Base-by-base conservation (phyloP, 2,113 vertebrate genomes). In the Reinhardtius hippoglossoides region DNA sequence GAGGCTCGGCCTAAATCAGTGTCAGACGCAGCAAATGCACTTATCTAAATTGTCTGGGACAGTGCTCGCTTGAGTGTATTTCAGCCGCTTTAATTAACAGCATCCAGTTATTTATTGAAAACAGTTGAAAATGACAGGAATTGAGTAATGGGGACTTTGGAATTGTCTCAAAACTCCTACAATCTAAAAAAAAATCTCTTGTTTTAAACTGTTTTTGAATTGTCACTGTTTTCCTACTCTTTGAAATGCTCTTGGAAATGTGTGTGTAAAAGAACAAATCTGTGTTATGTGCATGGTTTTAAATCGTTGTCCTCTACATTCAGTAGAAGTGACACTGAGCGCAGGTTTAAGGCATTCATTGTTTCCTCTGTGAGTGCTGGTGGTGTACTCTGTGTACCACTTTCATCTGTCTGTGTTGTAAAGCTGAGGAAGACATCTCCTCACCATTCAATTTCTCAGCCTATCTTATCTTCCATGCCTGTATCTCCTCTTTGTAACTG, bases 21-120 rank as follows among this genome's bases (percentile, higher is more conserved):
- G 78, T 89, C 88, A 84, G 80, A 80, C 58, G 67, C 71, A 90
- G 78, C 77, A 91, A 92, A 86, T 83, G 88, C 92, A 93, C 89
- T 93, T 92, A 90, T 86, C 88, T 90, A 91, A 91, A 92, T 93
- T 93, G 89, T 88, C 81, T 89, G 85, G 89, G 83, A 89, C 87
- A 87, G 84, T 83, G 71, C 74, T 88, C 80, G 71, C 86, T 84
- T 74, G 71, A 89, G 80, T 91, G 76, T 89, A 87, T 84, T 88
- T 89, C 89, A 82, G 82, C 77, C 76, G 78, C 80, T 88, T 88
- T 88, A 91, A 90, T 92, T 89, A 91, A 89, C 77, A 66, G 69
- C 12, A 60, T 82, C 62, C 56, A 18, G 78, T 89, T 87, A 89
- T 92, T 91, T 92, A 91, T 90, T 83, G 67, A 82, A 90, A 92